phyloP scores from a whole-genome alignment of 2,888 invertebrate species.

The Meliscaeva auricollis region DNA sequence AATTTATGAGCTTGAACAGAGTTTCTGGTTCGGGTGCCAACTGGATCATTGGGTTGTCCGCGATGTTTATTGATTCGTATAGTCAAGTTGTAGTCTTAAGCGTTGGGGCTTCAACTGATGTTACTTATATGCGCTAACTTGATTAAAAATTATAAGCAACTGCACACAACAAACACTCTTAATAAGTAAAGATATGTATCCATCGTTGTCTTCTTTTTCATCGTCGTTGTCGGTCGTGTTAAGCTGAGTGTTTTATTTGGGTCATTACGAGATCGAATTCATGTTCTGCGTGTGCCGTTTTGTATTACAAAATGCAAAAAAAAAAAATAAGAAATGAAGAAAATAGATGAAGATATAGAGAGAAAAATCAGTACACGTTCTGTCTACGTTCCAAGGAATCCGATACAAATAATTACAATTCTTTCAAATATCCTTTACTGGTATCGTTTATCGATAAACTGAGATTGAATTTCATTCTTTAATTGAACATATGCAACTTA shows the following conservation, averaged over 20 bases:
- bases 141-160: slow-evolving; percentile 72
- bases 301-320: too few relatives aligned
- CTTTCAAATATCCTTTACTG: slow-evolving; percentile 48
- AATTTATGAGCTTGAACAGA: slow-evolving; percentile 68
- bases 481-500: slow-evolving; percentile 47
- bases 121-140: slow-evolving; percentile 38
- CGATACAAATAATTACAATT: slow-evolving; percentile 61
- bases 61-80: slow-evolving; percentile 46
- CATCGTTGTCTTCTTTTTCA: background rate
- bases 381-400: slow-evolving; percentile 60
- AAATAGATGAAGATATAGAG: background rate
- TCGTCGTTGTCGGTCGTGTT: slow-evolving; percentile 11
- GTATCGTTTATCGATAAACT: background rate
- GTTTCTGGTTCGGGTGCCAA: slow-evolving; percentile 75
- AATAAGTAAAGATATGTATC: slow-evolving; percentile 45
- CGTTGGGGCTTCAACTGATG: background rate
- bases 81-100: slow-evolving; percentile 11
- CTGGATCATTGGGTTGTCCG: slow-evolving; percentile 73
- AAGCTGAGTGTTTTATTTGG: slow-evolving; percentile 69
- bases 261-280: slow-evolving; percentile 71
- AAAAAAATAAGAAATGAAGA: background rate
- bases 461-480: too few relatives aligned
- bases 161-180: slow-evolving; percentile 33
- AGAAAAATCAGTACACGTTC: slow-evolving; percentile 38
- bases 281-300: slow-evolving; percentile 72